Evolutionary conservation across 2,888 invertebrate species (phyloP), one percentile per base, ranked within the genome.

Genomic region (Petrolisthes manimaculis): DNA sequence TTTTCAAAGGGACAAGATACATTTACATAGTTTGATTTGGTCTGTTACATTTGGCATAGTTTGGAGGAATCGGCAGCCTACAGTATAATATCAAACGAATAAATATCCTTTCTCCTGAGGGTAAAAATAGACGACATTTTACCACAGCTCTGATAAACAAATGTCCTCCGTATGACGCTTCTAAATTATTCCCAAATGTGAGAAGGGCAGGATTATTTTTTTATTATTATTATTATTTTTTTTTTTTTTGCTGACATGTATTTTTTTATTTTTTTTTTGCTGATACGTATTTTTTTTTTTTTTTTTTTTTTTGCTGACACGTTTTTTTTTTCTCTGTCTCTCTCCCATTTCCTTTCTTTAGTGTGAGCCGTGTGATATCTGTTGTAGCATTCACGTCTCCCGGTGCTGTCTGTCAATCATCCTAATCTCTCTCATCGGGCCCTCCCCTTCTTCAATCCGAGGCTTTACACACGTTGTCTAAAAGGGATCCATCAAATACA

Each of bases 251-350:
- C 61, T 14, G 6, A 61, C 14, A 6, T 14, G 6, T 14, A 61
- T 14, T 14, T 9, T 61, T 61, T 61, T 61, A 6, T 14, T 61
- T 14, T 61, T 61, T 14, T 14, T 61, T 61, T 14, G 14, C 61
- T 61, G 8, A 6, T 61, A 9, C 61, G 61, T n/a, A 12, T 24
- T 21, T n/a, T 74, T 21, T 21, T 74, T 55, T 14, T 80, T 51
- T 80, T n/a, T n/a, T n/a, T 54, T 24, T 81, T 53, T 81, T 24
- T 81, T 54, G 14, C 61, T 81, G 14, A 18, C 67, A 9, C 61
- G 1, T 61, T 12, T 61, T 61, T 3, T 61, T 61, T 61, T 61
- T 61, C 61, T 61, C 18, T 61, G 37, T 24, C 67, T 24, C 37
- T 24, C 67, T 61, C 56, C 55, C 37, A 53, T 37, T 81, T 37